Percentiles rank a stretch among this genome's conserved stretches.
Evolutionary conservation across 2,888 invertebrate genomes (phyloP).

Genomic region (Pediacus dermestoides): DNA sequence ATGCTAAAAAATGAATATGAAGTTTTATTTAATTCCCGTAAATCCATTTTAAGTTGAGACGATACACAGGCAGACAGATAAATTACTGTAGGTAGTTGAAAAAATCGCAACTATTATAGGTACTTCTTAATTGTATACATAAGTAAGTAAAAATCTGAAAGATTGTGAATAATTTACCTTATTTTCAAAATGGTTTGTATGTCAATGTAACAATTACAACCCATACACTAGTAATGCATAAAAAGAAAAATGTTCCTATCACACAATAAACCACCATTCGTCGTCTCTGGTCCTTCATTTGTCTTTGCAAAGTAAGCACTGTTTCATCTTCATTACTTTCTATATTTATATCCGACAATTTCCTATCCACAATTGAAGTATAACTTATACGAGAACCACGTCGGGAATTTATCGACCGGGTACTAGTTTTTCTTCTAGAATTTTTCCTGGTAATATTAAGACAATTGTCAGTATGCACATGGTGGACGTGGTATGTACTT

Average conservation of each 20-base stretch:
- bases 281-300: slow-evolving; percentile 1
- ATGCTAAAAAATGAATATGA: too few species aligned
- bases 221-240: slow-evolving; percentile 69
- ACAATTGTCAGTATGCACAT: slow-evolving; percentile 3
- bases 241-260: slow-evolving; percentile 68
- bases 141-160: too few species aligned
- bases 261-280: slow-evolving; percentile 42
- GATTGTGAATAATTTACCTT: too few species aligned
- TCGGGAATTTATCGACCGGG: background rate
- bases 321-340: slow-evolving; percentile 1
- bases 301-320: background rate
- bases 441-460: background rate
- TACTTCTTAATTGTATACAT: too few species aligned
- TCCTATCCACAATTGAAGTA: background rate
- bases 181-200: slow-evolving; percentile 30
- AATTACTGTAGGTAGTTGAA: too few species aligned
- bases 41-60: too few species aligned
- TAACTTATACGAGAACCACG: background rate
- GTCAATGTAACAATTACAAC: slow-evolving; percentile 75
- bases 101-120: too few species aligned
- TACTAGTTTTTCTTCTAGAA: background rate
- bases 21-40: too few species aligned
- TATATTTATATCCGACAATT: background rate
- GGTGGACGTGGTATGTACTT: too few species aligned
- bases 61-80: too few species aligned